Evolutionary conservation across 2,888 invertebrate species (phyloP).

Genomic region (Ectobius pallidus): DNA sequence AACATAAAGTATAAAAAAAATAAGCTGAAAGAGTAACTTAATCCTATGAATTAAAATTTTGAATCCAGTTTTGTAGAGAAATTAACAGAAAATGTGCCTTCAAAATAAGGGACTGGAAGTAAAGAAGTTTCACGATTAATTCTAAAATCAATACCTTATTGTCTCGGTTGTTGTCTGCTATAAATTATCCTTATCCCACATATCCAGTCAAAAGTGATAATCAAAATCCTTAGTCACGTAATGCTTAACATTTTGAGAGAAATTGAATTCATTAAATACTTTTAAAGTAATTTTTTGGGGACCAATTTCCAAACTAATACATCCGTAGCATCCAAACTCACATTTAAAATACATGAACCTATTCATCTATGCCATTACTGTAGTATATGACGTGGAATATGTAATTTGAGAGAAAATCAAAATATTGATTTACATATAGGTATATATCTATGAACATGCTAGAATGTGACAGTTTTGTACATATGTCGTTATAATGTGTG

Average conservation of each 20-base stretch:
- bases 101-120: conserved; percentile 28
- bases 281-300: conserved; percentile 31
- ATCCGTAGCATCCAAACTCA: background rate
- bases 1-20: background rate
- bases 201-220: conserved; percentile 28
- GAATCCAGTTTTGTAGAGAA: conserved; percentile 31
- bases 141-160: conserved; percentile 13
- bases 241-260: conserved; percentile 1
- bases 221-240: conserved; percentile 18
- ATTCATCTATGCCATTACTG: background rate
- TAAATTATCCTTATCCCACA: conserved; percentile 20
- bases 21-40: conserved; percentile 9
- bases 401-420: conserved; percentile 8
- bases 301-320: conserved; percentile 26
- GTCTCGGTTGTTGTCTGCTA: background rate
- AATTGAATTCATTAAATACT: conserved; percentile 18
- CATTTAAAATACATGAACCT: background rate
- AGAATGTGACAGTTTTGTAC: background rate
- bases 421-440: background rate
- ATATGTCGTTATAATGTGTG: background rate
- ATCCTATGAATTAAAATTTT: conserved; percentile 34
- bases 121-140: conserved; percentile 10
- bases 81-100: conserved; percentile 25
- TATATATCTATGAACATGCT: background rate
- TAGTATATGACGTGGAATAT: background rate